phyloP scores from a whole-genome alignment of 2,797 vertebrate genomes.

The Thalassophryne amazonica region DNA sequence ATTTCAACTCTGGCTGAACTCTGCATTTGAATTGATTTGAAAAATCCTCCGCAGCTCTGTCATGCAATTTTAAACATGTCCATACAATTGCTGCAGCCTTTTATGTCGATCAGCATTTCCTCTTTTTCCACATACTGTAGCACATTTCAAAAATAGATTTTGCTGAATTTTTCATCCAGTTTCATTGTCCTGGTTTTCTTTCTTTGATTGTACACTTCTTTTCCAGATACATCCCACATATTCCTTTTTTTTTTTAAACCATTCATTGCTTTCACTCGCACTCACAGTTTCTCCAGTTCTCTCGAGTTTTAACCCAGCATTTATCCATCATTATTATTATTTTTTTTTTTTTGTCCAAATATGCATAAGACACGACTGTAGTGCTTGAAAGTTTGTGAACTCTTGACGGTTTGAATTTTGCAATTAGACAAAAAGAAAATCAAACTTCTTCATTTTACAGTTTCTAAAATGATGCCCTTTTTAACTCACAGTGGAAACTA shows the following conservation, averaged over 20 bases:
- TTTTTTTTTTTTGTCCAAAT: no score
- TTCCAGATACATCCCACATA: constrained; percentile 22
- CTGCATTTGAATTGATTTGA: constrained; percentile 74
- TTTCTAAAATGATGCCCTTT: no score
- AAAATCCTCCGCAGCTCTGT: constrained; percentile 66
- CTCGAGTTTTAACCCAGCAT: no score
- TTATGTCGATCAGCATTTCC: constrained; percentile 61
- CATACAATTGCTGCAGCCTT: constrained; percentile 59
- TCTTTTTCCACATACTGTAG: constrained; percentile 33
- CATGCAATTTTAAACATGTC: constrained; percentile 71
- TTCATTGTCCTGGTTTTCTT: constrained; percentile 8
- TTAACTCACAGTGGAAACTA: no score
- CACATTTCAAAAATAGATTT: constrained; percentile 59
- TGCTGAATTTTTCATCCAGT: constrained; percentile 40
- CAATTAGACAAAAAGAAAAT: no score
- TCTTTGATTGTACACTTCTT: constrained; percentile 6
- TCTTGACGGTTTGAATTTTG: no score
- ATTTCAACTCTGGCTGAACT: constrained; percentile 74
- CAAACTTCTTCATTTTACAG: no score
- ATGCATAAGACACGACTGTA: no score
- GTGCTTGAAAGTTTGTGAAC: no score
- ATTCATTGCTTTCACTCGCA: constrained; percentile 2
- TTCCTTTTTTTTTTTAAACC: no score
- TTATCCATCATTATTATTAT: no score
- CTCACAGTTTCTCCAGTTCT: not conserved